These are phyloP conservation scores for Baccha elongata DNA, from an alignment of 2,888 invertebrate species.

Conservation along the genomic window DNA sequence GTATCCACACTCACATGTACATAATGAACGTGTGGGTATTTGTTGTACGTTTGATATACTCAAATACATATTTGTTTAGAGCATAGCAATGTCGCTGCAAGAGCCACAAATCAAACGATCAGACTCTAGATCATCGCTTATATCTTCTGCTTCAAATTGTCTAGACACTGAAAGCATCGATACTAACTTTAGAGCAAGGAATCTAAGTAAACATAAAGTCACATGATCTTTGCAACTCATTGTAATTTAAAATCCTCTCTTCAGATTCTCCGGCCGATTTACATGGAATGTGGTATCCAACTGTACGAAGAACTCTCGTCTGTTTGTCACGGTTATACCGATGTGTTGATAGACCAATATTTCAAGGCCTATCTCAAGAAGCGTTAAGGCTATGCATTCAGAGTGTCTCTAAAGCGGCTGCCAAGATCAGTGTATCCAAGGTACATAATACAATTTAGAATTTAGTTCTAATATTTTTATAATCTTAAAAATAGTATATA, in stretches of 20 bases:
- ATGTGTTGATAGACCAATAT: constrained; percentile 96
- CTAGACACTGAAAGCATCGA: constrained; percentile 88
- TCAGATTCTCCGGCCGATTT: constrained; percentile 96
- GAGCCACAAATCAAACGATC: constrained; percentile 85
- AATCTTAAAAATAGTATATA: too few species aligned
- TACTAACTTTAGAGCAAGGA: constrained; percentile 78
- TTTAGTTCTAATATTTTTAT: too few species aligned
- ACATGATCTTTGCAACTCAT: not conserved
- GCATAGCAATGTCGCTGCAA: constrained; percentile 86
- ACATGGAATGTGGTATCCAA: constrained; percentile 99
- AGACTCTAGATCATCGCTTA: constrained; percentile 87
- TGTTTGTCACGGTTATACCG: constrained; percentile 94
- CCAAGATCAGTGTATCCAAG: constrained; percentile 89
- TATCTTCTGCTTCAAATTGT: constrained; percentile 87
- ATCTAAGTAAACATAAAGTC: constrained; percentile 76
- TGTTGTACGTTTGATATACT: too few species aligned
- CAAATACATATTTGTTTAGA: constrained; percentile 82
- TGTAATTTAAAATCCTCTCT: not conserved
- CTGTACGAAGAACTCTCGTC: constrained; percentile 95
- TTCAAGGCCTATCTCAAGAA: constrained; percentile 98
- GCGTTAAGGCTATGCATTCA: constrained; percentile 95
- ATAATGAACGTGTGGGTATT: too few species aligned
- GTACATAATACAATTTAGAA: constrained; percentile 82
- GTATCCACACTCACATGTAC: not conserved
- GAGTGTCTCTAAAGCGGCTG: constrained; percentile 92